Evolutionary conservation across 2,888 invertebrate genomes (phyloP), one percentile per base, ranked within the genome.

Genomic region (Sabatieria punctata): DNA sequence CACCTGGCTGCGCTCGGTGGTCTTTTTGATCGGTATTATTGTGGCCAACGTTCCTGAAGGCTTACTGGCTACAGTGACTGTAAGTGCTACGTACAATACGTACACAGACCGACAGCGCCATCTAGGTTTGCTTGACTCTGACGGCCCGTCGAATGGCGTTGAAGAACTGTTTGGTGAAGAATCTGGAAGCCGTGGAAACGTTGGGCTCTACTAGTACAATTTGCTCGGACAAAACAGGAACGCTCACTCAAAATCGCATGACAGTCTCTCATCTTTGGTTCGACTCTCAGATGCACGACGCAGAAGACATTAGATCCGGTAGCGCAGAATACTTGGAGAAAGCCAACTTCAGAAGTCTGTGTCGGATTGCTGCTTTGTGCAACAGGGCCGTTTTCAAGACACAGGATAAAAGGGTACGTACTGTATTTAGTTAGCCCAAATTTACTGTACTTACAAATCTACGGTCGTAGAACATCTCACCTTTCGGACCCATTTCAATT

Each of bases 21-120:
- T 97, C 71, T 97, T 97, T 78, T 76, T 91, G 60, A 97, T 97
- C 69, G 95, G 95, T 52, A 95, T 97, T 72, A 97, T 97, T 73
- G 95, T 97, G 55, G 97, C 95, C 55, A 97, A 97, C 72, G 95
- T 97, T 60, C 95, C 95, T 38, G 95, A 97, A 76, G 93, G 95
- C 73, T 76, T 95, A 35, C 74, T 95, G 59, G 93, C 93, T 57
- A 95, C 95, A 55, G 95, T 95, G 53, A 95, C 95, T 47, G 93
- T 78, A 60, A 64, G 65, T 63, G 8, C 15, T 30, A 11, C 30
- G 8, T 30, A 15, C 8, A 30, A 8, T 8, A 11, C 8, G 8
- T 11, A 30, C 15, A 15, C 8, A 11, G 8, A 15, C 8, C 21
- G 21, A 18, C 13, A 35, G 24, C 23, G 22, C 22, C 48, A 51